Evolutionary conservation across 1,140 invertebrate species (phyloP).

Genomic region (Chlorops oryzae): DNA sequence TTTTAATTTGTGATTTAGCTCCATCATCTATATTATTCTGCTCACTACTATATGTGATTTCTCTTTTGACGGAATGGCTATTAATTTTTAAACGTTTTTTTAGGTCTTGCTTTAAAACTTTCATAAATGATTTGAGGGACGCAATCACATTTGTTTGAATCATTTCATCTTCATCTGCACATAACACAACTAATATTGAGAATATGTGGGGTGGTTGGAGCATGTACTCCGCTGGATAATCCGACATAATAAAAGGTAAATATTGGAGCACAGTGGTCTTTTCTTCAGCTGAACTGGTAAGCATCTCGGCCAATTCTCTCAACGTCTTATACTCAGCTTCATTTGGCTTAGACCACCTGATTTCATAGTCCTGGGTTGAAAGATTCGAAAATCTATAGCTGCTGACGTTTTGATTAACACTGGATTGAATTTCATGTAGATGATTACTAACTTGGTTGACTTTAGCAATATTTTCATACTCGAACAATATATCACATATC

Average conservation of each 20-base stretch:
- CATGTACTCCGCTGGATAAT: conserved; percentile 39
- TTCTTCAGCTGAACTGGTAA: conserved; percentile 10
- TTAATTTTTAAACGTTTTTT: neutral
- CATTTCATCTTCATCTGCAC: neutral
- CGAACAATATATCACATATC: neutral
- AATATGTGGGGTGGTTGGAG: conserved; percentile 32
- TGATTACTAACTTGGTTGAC: conserved; percentile 1
- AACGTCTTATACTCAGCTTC: conserved; percentile 24
- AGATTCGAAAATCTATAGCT: neutral
- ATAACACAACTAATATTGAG: conserved; percentile 24
- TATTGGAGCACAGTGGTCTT: conserved; percentile 19
- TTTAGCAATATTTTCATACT: conserved; percentile 1
- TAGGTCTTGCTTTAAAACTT: neutral
- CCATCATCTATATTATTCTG: neutral
- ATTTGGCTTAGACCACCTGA: conserved; percentile 24
- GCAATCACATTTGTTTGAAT: neutral
- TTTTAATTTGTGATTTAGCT: conserved; percentile 3
- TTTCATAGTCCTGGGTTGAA: conserved; percentile 23
- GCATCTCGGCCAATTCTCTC: conserved; percentile 22
- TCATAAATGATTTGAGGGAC: neutral
- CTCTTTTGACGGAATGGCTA: neutral
- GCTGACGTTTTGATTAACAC: neutral
- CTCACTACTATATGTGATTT: neutral
- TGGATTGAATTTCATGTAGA: neutral
- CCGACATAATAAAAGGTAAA: conserved; percentile 27